Percentiles rank a stretch among this genome's conserved stretches.
Conservation (phyloP, 2,888 invertebrate species). For the Masnerella sp. region DNA sequence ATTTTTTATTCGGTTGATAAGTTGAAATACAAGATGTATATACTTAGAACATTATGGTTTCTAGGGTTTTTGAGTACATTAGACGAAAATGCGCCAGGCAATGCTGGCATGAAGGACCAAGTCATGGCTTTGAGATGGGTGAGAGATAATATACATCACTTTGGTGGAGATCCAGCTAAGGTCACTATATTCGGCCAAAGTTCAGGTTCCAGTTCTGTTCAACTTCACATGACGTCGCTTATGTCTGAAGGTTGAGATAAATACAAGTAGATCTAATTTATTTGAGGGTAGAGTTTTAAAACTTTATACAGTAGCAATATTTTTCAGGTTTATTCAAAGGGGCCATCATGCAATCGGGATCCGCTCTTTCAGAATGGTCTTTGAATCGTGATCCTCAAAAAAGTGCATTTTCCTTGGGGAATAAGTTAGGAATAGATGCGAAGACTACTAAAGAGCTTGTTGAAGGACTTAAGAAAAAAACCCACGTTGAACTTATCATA, state of each 20-base stretch:
- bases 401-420: slow-evolving; percentile 70
- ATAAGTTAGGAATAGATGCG: slow-evolving; percentile 69
- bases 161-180: slow-evolving; percentile 70
- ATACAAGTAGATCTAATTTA: no score
- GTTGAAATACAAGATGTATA: neutral
- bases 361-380: slow-evolving; percentile 64
- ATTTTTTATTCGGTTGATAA: neutral
- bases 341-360: slow-evolving; percentile 70
- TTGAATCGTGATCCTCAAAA: slow-evolving; percentile 65
- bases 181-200: slow-evolving; percentile 70
- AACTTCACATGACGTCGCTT: slow-evolving; percentile 72
- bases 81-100: slow-evolving; percentile 70
- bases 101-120: slow-evolving; percentile 72
- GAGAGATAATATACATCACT: slow-evolving; percentile 69
- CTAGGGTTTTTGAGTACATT: slow-evolving; percentile 71
- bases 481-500: slow-evolving; percentile 65
- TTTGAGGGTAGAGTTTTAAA: no score
- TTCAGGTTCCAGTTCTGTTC: slow-evolving; percentile 67
- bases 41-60: neutral
- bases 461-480: slow-evolving; percentile 63
- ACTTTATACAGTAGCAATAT: no score
- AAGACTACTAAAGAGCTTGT: slow-evolving; percentile 65
- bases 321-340: slow-evolving; percentile 68
- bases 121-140: slow-evolving; percentile 72
- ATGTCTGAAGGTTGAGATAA: slow-evolving; percentile 69